phyloP scores from a whole-genome alignment of 35 echinoderm and acorn worm species.

The Stichopus chloronotus region DNA sequence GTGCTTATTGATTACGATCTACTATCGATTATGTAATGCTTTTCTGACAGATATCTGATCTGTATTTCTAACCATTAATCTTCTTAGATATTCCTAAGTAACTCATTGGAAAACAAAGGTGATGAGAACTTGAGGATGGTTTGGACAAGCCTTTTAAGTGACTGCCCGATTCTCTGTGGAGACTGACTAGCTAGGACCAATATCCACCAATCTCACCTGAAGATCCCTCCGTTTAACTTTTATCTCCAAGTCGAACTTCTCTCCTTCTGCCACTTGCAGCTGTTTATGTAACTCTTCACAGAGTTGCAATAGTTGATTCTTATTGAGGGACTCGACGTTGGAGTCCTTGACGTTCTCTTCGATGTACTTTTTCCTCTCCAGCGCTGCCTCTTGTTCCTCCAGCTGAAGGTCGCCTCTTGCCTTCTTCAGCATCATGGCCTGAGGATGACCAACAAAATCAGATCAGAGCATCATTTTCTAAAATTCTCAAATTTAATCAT shows the following conservation, averaged over 20 bases:
- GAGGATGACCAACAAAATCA: not conserved
- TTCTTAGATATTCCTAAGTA: no score
- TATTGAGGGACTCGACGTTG: conserved; percentile 55
- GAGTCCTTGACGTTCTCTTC: conserved; percentile 51
- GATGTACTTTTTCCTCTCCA: conserved; percentile 59
- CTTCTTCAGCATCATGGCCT: conserved; percentile 63
- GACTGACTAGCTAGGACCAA: no score
- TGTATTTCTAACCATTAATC: no score
- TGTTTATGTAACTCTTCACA: conserved; percentile 65
- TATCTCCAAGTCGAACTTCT: conserved; percentile 69
- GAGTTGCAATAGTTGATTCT: conserved; percentile 33
- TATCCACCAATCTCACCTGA: conserved; percentile 8
- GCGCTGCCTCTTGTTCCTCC: conserved; percentile 54
- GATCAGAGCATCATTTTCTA: no score
- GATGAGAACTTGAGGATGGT: no score
- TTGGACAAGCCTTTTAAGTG: no score
- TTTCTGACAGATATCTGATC: no score
- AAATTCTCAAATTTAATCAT: no score
- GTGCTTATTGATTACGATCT: no score
- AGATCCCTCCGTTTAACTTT: conserved; percentile 58
- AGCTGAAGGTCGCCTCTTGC: conserved; percentile 65
- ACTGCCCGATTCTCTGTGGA: no score
- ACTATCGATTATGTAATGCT: no score
- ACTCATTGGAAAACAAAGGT: no score
- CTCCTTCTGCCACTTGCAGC: conserved; percentile 55